These are phyloP conservation scores for Bimastos eiseni DNA, from an alignment of 2,888 invertebrate species.

Conservation along the genomic window DNA sequence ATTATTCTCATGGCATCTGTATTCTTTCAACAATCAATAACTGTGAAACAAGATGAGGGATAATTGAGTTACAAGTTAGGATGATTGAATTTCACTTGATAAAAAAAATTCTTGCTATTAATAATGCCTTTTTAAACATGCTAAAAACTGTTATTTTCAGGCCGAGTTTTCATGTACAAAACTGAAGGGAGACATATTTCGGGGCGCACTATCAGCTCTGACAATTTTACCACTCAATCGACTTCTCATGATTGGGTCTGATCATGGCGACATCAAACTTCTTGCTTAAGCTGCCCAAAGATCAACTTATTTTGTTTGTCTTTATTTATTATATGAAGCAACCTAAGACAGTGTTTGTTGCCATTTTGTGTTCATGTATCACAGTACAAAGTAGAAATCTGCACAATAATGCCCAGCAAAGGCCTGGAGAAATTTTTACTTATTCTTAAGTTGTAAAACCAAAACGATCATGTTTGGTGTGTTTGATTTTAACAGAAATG, in stretches of 20 bases:
- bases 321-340: neutral
- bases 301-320: neutral
- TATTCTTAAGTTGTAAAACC: neutral
- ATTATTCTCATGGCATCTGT: too few relatives aligned
- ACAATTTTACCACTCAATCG: slow-evolving; percentile 86
- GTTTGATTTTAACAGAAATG: neutral
- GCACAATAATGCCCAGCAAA: neutral
- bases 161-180: slow-evolving; percentile 29
- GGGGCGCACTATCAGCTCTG: slow-evolving; percentile 87
- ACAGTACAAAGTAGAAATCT: slow-evolving; percentile 2
- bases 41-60: too few relatives aligned
- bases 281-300: slow-evolving; percentile 47
- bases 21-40: too few relatives aligned
- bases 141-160: neutral
- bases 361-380: neutral
- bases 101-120: neutral
- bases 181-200: slow-evolving; percentile 84
- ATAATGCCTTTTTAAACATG: neutral
- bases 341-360: neutral
- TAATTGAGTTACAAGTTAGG: neutral
- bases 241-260: slow-evolving; percentile 84
- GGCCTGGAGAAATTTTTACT: neutral
- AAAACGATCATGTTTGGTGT: neutral
- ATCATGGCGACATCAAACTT: slow-evolving; percentile 74
- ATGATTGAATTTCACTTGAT: neutral